These are phyloP conservation scores for Oceanites oceanicus DNA, from an alignment of 2,113 vertebrate genomes.

Conservation along the genomic window DNA sequence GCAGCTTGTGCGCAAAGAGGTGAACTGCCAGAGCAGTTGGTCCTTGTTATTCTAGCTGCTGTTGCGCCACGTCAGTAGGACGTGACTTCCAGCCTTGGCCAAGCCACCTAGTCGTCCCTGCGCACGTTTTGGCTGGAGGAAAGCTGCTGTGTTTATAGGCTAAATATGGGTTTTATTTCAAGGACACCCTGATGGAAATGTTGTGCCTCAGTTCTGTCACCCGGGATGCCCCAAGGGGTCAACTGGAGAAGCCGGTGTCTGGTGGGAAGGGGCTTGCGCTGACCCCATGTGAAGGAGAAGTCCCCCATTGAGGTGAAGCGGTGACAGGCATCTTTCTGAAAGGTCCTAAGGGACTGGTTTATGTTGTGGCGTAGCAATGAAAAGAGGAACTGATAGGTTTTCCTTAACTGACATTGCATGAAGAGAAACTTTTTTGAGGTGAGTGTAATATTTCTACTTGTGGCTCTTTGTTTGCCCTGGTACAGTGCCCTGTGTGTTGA, in stretches of 20 bases:
- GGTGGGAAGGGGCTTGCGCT: neutral
- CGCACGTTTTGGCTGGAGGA: neutral
- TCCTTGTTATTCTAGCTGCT: neutral
- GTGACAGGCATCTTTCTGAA: neutral
- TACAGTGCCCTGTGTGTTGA: neutral
- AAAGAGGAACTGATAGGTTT: neutral
- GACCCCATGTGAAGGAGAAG: neutral
- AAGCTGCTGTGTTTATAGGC: neutral
- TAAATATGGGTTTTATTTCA: neutral
- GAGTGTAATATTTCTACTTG: neutral
- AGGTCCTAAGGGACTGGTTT: neutral
- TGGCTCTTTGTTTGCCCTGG: neutral
- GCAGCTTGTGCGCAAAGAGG: neutral
- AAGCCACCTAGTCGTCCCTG: neutral
- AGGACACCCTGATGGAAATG: neutral
- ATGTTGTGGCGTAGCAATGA: neutral
- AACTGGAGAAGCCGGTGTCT: neutral
- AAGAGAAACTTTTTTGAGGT: neutral
- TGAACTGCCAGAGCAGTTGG: neutral
- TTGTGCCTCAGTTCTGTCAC: neutral
- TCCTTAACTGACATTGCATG: neutral
- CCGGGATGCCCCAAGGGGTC: accelerated
- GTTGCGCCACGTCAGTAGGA: accelerated
- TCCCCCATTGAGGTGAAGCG: neutral
- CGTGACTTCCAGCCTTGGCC: neutral